Percentiles rank a stretch among this genome's conserved stretches.
phyloP scores from a whole-genome alignment of 92 coral and sea anemone species.

The Blastomussa wellsi region DNA sequence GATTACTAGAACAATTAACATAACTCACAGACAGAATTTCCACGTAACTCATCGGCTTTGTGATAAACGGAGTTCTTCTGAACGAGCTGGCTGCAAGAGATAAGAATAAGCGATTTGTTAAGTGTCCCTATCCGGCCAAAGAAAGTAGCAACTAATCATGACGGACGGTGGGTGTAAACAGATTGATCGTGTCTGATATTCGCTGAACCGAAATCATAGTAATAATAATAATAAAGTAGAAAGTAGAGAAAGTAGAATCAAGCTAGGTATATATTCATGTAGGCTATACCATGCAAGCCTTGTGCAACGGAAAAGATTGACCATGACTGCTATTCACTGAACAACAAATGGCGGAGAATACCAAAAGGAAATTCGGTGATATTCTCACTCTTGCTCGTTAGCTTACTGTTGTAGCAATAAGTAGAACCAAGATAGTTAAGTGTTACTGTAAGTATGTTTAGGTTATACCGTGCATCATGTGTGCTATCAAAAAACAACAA shows the following conservation, averaged over 20 bases:
- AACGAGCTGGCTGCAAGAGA: slow-evolving; percentile 30
- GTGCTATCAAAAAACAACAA: too few relatives aligned
- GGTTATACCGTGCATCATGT: too few relatives aligned
- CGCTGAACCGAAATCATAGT: not conserved
- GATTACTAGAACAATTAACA: not conserved
- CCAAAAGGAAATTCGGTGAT: not conserved
- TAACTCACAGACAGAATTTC: slow-evolving; percentile 39
- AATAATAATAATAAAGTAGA: too few relatives aligned
- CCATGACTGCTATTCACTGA: not conserved
- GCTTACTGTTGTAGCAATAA: not conserved
- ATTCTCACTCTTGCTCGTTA: not conserved
- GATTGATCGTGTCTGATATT: slow-evolving; percentile 3
- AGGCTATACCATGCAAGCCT: too few relatives aligned
- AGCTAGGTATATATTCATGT: too few relatives aligned
- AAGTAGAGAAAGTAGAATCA: too few relatives aligned
- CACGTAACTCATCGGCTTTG: slow-evolving; percentile 47
- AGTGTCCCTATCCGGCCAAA: not conserved
- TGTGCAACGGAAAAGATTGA: not conserved
- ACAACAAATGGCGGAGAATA: not conserved
- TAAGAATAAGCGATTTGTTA: not conserved
- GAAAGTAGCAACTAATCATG: not conserved
- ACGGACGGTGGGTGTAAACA: not conserved
- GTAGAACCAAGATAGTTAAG: too few relatives aligned
- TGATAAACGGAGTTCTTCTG: slow-evolving; percentile 9
- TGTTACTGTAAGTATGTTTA: too few relatives aligned